A percentile compares a stretch with the other conserved stretches of the same genome.
phyloP scores from a whole-genome alignment of 2,797 vertebrate species.

The Setipinna tenuifilis region DNA sequence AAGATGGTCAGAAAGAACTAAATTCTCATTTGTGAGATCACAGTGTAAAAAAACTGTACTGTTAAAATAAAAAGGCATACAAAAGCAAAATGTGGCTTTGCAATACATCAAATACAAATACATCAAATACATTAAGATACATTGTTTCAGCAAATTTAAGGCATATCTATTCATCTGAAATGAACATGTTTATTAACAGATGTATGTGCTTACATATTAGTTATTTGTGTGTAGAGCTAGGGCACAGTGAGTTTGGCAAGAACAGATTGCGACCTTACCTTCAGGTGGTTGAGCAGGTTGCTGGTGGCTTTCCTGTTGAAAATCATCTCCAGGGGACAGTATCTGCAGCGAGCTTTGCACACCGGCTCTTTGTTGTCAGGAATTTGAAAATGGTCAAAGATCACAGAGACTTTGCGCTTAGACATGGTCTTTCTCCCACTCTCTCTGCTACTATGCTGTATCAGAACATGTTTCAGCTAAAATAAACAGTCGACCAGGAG shows the following conservation, averaged over 20 bases:
- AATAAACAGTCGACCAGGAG: not conserved
- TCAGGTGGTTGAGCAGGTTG: conserved; percentile 35
- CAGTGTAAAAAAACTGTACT: not conserved
- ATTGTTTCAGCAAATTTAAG: too few species aligned
- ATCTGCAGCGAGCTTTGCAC: conserved; percentile 27
- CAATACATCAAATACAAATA: too few species aligned
- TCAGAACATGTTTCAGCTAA: conserved; percentile 6
- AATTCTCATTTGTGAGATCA: not conserved
- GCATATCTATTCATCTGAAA: too few species aligned
- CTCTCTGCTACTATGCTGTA: not conserved
- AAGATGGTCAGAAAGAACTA: too few species aligned
- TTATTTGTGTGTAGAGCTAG: not conserved
- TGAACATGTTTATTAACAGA: too few species aligned
- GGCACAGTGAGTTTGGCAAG: not conserved
- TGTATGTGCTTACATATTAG: too few species aligned
- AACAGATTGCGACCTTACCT: conserved; percentile 21
- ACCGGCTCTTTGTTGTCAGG: conserved; percentile 27
- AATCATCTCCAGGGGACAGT: conserved; percentile 32
- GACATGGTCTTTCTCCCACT: conserved; percentile 21
- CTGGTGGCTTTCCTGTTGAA: conserved; percentile 34
- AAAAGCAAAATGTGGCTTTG: not conserved
- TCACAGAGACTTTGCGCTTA: conserved; percentile 33
- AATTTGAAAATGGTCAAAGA: conserved; percentile 38
- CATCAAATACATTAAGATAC: too few species aligned
- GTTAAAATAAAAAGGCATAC: not conserved